Evolutionary conservation across 2,113 vertebrate genomes (phyloP).

Genomic region (Lethenteron reissneri): DNA sequence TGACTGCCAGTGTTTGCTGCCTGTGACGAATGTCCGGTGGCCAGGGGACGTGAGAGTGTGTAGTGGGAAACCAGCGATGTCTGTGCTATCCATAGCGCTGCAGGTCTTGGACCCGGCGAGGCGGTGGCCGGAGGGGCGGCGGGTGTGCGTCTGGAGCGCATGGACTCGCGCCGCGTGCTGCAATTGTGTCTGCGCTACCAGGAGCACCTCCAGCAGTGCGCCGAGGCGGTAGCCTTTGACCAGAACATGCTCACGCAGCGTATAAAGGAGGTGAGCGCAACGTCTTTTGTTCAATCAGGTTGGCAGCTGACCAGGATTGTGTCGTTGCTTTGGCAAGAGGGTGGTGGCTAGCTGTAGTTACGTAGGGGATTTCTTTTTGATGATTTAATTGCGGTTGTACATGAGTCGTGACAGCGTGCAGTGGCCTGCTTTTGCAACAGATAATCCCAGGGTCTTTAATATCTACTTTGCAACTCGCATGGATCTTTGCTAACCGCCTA

Average conservation of each 20-base stretch:
- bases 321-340: too few relatives aligned
- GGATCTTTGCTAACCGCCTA: too few relatives aligned
- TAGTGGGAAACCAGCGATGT: slow-evolving; percentile 13
- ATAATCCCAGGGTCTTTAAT: too few relatives aligned
- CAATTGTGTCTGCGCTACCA: slow-evolving; percentile 81
- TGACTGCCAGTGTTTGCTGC: background rate
- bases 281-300: too few relatives aligned
- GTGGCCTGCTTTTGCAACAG: too few relatives aligned
- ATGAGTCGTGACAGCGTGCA: too few relatives aligned
- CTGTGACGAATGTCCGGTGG: background rate
- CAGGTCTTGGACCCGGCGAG: slow-evolving; percentile 30
- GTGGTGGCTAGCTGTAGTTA: too few relatives aligned
- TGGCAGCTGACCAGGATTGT: too few relatives aligned
- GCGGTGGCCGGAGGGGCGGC: slow-evolving; percentile 70
- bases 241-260: slow-evolving; percentile 88
- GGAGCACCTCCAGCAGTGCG: slow-evolving; percentile 82
- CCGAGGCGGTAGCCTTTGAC: slow-evolving; percentile 82
- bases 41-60: slow-evolving; percentile 12
- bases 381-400: too few relatives aligned
- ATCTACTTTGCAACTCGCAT: too few relatives aligned
- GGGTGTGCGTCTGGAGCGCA: slow-evolving; percentile 49
- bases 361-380: too few relatives aligned
- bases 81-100: slow-evolving; percentile 11
- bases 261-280: slow-evolving; percentile 59
- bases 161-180: slow-evolving; percentile 66